Percentiles rank a stretch among this genome's conserved stretches.
Conservation (phyloP, 1,140 invertebrate genomes). For the Lepidurus apus region DNA sequence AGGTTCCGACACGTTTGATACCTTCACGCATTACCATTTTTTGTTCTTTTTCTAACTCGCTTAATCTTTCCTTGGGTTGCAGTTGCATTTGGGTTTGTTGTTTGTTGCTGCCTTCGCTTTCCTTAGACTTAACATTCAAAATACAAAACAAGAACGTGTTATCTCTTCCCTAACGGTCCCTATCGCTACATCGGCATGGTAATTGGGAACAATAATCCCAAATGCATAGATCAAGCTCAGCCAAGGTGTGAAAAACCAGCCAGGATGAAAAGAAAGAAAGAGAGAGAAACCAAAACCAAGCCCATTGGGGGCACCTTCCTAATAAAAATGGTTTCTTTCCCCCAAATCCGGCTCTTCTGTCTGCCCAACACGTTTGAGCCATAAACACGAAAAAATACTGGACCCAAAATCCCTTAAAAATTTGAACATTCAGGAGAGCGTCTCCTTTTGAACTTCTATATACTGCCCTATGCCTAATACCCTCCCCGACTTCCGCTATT, state of each 20-base stretch:
- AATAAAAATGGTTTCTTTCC: not conserved
- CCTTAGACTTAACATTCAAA: not conserved
- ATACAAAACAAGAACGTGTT: not conserved
- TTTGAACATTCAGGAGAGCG: not conserved
- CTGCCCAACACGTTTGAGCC: slow-evolving; percentile 2
- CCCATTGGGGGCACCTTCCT: not conserved
- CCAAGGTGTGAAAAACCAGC: not conserved
- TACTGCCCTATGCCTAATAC: not conserved
- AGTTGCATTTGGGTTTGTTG: too few species aligned
- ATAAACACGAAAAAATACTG: not conserved
- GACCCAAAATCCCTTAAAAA: not conserved
- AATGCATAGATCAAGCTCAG: not conserved
- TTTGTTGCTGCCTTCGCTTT: too few species aligned
- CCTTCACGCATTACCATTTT: not conserved
- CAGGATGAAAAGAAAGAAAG: not conserved
- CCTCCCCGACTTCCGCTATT: not conserved
- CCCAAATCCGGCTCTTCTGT: not conserved
- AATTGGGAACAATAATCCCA: not conserved
- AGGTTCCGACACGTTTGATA: not conserved
- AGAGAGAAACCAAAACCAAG: not conserved
- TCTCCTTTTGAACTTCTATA: not conserved
- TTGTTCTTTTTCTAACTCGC: not conserved
- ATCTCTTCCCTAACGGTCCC: not conserved
- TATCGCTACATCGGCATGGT: not conserved
- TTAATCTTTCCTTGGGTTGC: not conserved